Base-by-base conservation (phyloP, 1,140 invertebrate genomes). In the Musca vetustissima region DNA sequence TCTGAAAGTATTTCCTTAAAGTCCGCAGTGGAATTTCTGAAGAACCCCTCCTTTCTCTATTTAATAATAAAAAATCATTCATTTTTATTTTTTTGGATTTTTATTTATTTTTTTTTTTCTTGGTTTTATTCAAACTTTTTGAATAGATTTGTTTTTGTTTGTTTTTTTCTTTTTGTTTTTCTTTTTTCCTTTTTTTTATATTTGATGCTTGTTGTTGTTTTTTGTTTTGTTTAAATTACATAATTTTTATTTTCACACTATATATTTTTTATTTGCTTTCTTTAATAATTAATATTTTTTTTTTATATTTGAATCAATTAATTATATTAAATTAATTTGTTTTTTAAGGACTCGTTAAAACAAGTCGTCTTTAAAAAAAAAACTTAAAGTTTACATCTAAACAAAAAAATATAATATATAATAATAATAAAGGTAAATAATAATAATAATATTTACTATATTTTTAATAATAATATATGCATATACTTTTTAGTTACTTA, bases 381-480 rank as follows among this genome's bases (percentile, higher is more conserved):
- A 65, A 65, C 64, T 65, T 65, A 49, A 49, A 65, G 64, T 50
- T 48, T 49, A 65, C 64, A 65, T 48, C 64, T 65, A 65, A 65
- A 65, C 43, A 65, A 65, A 65, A 48, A 64, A 65, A 65, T 43
- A 65, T n/a, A 59, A 59, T 59, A n/a, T n/a, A 28, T 24, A 25
- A 59, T 65, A 65, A 65, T 48, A 65, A 64, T 22, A 64, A n/a
- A 65, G 14, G 64, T 65, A 48, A 65, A 65, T 49, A 48, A 50
- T 49, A 65, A 49, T 65, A 65, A 65, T 61, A 61, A 61, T 61
- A 61, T 61, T 61, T 65, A 50, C 64, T 65, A 47, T 64, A 64
- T 64, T 8, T 59, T 59, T 48, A 65, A 43, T 65, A 48, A 65
- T 65, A 65, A 71, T 76, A 71, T 76, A 71, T 68, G 64, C 49